Conservation (phyloP, 2,797 vertebrate genomes). For the Phalloptychus januarius region DNA sequence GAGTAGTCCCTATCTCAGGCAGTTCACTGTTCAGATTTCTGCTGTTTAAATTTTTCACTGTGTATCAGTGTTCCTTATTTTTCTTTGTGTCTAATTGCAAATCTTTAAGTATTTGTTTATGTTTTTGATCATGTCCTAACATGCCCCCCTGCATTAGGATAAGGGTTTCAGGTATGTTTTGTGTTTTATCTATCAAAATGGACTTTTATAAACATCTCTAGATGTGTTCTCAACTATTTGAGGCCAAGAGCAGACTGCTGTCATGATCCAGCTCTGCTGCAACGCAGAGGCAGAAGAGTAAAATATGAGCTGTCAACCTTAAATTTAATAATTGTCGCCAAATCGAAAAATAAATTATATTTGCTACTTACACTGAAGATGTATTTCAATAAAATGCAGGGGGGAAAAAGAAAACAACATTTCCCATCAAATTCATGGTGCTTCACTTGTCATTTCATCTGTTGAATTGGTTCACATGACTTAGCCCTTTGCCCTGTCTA, state of each 20-base stretch:
- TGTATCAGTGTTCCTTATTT: too few species aligned
- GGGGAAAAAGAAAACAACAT: not conserved
- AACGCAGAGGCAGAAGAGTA: constrained; percentile 2
- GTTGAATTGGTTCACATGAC: not conserved
- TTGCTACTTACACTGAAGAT: not conserved
- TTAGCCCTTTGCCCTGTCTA: not conserved
- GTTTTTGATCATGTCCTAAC: too few species aligned
- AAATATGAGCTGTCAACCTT: not conserved
- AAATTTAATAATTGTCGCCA: not conserved
- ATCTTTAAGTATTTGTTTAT: too few species aligned
- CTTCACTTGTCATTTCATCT: not conserved
- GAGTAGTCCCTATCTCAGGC: too few species aligned
- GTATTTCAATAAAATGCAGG: not conserved
- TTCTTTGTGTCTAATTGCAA: too few species aligned
- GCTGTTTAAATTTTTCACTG: too few species aligned
- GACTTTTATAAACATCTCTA: too few species aligned
- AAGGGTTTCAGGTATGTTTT: too few species aligned
- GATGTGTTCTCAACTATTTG: too few species aligned
- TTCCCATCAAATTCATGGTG: not conserved
- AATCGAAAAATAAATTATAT: not conserved
- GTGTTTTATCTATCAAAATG: too few species aligned
- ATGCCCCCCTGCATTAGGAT: too few species aligned
- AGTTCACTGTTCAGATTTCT: too few species aligned
- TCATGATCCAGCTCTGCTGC: constrained; percentile 10
- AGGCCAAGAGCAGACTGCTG: not conserved